Evolutionary conservation across 2,888 invertebrate genomes (phyloP).

Genomic region (Dryobotodes eremita): DNA sequence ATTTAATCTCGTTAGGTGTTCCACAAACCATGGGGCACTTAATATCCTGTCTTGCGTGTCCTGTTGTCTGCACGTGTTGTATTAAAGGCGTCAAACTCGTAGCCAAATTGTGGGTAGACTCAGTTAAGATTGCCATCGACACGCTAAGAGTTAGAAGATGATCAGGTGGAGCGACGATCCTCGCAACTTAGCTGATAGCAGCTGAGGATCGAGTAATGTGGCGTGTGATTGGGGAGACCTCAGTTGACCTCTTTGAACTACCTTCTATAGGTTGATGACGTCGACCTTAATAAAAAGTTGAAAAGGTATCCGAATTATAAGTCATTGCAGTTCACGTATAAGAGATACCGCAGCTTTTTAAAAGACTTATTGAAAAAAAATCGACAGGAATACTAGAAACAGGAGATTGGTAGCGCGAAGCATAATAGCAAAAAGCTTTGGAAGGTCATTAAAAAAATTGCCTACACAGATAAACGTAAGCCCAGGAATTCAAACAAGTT

Average conservation of each 20-base stretch:
- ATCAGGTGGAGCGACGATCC: neutral
- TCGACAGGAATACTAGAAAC: too few relatives aligned
- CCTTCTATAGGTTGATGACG: neutral
- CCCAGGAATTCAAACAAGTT: too few relatives aligned
- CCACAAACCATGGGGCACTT: neutral
- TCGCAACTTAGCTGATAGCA: neutral
- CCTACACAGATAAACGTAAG: too few relatives aligned
- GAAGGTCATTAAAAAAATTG: too few relatives aligned
- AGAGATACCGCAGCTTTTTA: too few relatives aligned
- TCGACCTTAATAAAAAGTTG: too few relatives aligned
- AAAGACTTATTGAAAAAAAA: too few relatives aligned
- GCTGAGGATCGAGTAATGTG: neutral
- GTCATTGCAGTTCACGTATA: too few relatives aligned
- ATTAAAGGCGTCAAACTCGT: neutral
- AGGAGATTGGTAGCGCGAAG: too few relatives aligned
- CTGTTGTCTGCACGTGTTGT: neutral
- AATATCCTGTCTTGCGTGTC: neutral
- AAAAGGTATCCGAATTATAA: too few relatives aligned
- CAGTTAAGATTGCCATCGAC: neutral
- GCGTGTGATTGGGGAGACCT: neutral
- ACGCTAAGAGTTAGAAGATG: neutral
- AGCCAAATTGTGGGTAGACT: neutral
- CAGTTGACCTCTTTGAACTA: neutral
- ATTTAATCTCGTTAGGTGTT: neutral
- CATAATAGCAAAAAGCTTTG: too few relatives aligned